Percentiles rank a stretch among this genome's conserved stretches.
Evolutionary conservation across 2,888 invertebrate genomes (phyloP).

Genomic region (Epinotia demarniana): DNA sequence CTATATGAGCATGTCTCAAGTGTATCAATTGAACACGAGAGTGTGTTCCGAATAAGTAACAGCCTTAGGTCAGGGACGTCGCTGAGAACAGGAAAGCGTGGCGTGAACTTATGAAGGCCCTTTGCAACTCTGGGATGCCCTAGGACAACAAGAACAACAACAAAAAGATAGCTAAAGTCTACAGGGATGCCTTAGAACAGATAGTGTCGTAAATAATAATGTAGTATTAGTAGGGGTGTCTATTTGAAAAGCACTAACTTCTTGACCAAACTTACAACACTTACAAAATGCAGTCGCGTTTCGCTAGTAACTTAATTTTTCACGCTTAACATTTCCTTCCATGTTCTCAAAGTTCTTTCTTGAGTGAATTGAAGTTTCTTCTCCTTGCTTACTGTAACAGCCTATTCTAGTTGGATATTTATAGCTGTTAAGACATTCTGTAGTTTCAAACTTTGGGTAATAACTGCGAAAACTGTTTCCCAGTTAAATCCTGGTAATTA

Average conservation of each 20-base stretch:
- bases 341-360: slow-evolving; percentile 47
- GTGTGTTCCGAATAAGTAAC: too few relatives aligned
- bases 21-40: too few relatives aligned
- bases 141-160: too few relatives aligned
- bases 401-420: not conserved
- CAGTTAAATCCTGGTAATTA: slow-evolving; percentile 52
- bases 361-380: slow-evolving; percentile 45
- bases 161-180: too few relatives aligned
- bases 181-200: too few relatives aligned
- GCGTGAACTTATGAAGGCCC: too few relatives aligned
- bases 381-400: slow-evolving; percentile 1
- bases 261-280: slow-evolving; percentile 13
- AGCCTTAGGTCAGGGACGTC: too few relatives aligned
- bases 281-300: slow-evolving; percentile 17
- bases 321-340: slow-evolving; percentile 51
- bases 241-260: not conserved
- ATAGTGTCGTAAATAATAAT: too few relatives aligned
- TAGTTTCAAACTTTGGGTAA: slow-evolving; percentile 24
- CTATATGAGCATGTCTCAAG: too few relatives aligned
- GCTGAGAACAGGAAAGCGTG: too few relatives aligned
- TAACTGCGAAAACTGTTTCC: slow-evolving; percentile 51
- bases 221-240: not conserved
- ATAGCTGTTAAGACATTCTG: not conserved
- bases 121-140: too few relatives aligned
- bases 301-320: slow-evolving; percentile 50